Percentiles rank a stretch among this genome's conserved stretches.
These are phyloP conservation scores for Syndactyla subalaris DNA, from an alignment of 2,797 vertebrate genomes.

Conservation along the genomic window DNA sequence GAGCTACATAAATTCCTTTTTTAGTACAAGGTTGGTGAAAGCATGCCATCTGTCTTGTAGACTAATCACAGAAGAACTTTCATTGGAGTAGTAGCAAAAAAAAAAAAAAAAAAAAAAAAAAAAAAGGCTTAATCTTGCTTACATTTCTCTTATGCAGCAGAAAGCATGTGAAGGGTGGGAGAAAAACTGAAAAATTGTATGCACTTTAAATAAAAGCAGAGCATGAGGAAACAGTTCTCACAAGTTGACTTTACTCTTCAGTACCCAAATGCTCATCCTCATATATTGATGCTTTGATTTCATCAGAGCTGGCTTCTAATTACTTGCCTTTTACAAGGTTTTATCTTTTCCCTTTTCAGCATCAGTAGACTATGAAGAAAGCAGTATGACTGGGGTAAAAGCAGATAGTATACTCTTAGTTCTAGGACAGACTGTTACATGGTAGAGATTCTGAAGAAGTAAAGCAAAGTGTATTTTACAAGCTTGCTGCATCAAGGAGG, in stretches of 20 bases:
- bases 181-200: not conserved
- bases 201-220: not conserved
- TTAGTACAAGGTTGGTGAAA: not conserved
- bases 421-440: not conserved
- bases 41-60: not conserved
- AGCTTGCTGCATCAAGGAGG: not conserved
- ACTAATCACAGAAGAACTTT: not conserved
- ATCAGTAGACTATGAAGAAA: not conserved
- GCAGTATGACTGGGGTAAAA: not conserved
- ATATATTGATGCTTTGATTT: not conserved
- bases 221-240: not conserved
- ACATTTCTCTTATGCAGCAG: not conserved
- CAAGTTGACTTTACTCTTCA: not conserved
- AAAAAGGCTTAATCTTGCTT: not conserved
- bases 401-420: not conserved
- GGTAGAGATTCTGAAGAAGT: not conserved
- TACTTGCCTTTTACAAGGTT: not conserved
- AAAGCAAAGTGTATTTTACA: not conserved
- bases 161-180: not conserved
- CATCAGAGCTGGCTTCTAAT: not conserved
- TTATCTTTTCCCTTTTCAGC: not conserved
- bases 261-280: not conserved
- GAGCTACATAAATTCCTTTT: not conserved
- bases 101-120: not conserved
- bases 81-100: not conserved